Percentiles rank a stretch among this genome's conserved stretches.
Conservation (phyloP, 1,140 invertebrate genomes). For the Laodelphax striatellus region DNA sequence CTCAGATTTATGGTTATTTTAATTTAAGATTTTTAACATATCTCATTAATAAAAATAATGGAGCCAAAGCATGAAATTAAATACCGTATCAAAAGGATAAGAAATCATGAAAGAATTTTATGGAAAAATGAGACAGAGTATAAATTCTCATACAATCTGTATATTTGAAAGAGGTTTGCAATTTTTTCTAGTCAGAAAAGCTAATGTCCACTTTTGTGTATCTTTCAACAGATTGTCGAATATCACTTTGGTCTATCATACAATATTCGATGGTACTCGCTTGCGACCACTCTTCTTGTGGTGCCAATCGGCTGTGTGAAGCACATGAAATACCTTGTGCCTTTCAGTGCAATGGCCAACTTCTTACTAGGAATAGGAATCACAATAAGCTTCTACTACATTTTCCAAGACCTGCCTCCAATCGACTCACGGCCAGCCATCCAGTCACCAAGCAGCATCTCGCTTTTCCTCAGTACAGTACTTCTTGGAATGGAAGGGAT, state of each 20-base stretch:
- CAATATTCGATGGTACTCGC: slow-evolving; percentile 39
- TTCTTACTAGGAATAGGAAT: slow-evolving; percentile 35
- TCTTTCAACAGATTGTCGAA: slow-evolving; percentile 38
- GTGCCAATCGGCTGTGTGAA: slow-evolving; percentile 50
- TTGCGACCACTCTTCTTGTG: slow-evolving; percentile 43
- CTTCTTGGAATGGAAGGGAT: slow-evolving; percentile 71
- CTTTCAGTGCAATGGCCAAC: slow-evolving; percentile 44
- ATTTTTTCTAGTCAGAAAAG: not conserved
- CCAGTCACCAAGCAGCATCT: slow-evolving; percentile 16
- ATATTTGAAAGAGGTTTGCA: too few species aligned
- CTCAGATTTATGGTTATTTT: too few species aligned
- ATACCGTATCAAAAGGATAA: too few species aligned
- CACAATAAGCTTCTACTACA: slow-evolving; percentile 55
- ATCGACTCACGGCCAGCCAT: slow-evolving; percentile 3
- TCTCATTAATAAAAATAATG: too few species aligned
- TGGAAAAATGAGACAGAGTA: too few species aligned
- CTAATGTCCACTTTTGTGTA: not conserved
- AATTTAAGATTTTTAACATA: too few species aligned
- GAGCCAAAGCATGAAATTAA: too few species aligned
- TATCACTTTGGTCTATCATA: slow-evolving; percentile 26
- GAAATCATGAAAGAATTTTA: too few species aligned
- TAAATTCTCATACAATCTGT: too few species aligned
- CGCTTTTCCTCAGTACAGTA: slow-evolving; percentile 40
- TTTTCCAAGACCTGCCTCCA: slow-evolving; percentile 35
- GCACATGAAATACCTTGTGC: slow-evolving; percentile 45